Conservation (phyloP, 2,113 vertebrate species). For the Cryptoleucopteryx plumbea region DNA sequence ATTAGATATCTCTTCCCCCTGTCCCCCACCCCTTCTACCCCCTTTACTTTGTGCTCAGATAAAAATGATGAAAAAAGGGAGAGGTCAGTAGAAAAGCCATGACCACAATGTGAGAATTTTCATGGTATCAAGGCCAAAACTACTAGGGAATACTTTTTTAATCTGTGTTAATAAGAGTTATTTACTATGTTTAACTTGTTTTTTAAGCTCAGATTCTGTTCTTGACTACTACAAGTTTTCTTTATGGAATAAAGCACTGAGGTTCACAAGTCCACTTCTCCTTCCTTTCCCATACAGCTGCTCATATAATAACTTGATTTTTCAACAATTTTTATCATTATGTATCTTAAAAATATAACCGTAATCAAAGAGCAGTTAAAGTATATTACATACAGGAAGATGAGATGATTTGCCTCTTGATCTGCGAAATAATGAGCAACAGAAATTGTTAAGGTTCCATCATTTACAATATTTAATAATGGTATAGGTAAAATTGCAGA, state of each 20-base stretch:
- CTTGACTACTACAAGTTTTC: background rate
- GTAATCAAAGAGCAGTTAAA: background rate
- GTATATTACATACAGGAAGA: background rate
- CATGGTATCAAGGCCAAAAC: background rate
- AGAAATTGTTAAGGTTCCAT: background rate
- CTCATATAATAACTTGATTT: background rate
- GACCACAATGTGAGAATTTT: background rate
- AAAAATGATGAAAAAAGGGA: background rate
- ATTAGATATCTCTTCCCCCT: background rate
- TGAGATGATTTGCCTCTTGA: background rate
- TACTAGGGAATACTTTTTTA: background rate
- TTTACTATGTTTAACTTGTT: background rate
- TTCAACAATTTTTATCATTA: background rate
- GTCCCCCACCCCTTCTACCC: fast-evolving
- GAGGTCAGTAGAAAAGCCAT: background rate
- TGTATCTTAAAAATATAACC: background rate
- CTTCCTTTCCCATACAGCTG: background rate
- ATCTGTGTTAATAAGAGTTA: background rate
- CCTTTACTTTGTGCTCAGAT: background rate
- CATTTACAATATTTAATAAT: background rate
- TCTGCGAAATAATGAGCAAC: background rate
- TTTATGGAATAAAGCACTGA: background rate
- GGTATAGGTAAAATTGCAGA: background rate
- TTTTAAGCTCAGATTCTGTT: background rate
- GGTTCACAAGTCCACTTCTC: background rate